Evolutionary conservation across 2,888 invertebrate genomes (phyloP), one percentile per base, ranked within the genome.

Genomic region (Caenorhabditis sp.): DNA sequence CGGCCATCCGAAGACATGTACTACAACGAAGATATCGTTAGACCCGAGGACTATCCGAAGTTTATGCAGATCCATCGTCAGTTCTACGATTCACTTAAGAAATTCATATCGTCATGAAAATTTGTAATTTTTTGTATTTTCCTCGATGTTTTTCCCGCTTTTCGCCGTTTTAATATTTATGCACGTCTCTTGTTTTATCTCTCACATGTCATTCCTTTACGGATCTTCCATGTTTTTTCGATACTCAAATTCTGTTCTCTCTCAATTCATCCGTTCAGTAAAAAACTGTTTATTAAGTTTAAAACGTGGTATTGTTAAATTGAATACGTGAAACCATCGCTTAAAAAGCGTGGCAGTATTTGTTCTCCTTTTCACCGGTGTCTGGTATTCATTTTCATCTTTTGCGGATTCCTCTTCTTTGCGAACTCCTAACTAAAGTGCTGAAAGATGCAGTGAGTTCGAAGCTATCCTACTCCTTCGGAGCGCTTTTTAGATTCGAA

Each of bases 61-160:
- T 74, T 74, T 20, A 61, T 74, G 74, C 45, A 66, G 35, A 39
- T 58, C 7, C 74, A 74, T 22, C 45, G 48, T 11, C 20, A 59
- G 0, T 74, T 74, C 27, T 66, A 62, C 37, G 68, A 68, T 13
- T 37, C 58, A 9, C 50, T 75, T 7, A 46, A 37, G n/a, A 68
- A 75, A 26, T 58, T 73, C 24, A 26, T 37, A n/a, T 9, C 4
- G 35, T 35, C 35, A 7, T 2, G 9, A 9, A 35, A 35, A 7
- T 9, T 3, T 46, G 46, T 24, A 46, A 45, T 15, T 50, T 50
- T 27, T 30, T 30, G 30, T 30, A 30, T 30, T 30, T 30, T 30
- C 9, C 30, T 7, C n/a, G n/a, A n/a, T n/a, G n/a, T n/a, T n/a
- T n/a, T n/a, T n/a, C n/a, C n/a, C n/a, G n/a, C n/a, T n/a, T n/a